These are phyloP conservation scores for Odontothrips loti DNA, from an alignment of 2,888 invertebrate species.

Conservation along the genomic window DNA sequence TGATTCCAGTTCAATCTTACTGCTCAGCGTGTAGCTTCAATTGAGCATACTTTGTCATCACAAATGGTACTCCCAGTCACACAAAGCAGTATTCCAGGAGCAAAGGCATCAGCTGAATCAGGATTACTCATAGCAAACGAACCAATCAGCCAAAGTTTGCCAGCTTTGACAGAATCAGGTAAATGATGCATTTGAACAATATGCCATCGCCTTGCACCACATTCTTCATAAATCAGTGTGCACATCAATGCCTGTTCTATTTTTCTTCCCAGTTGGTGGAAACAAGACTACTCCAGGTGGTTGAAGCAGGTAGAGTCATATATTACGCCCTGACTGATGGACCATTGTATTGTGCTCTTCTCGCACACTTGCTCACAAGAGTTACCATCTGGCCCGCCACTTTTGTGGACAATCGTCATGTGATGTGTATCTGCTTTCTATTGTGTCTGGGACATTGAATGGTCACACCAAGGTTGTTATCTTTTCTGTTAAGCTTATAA, in stretches of 20 bases:
- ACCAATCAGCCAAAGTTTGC: neutral
- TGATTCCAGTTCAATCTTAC: neutral
- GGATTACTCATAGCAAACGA: neutral
- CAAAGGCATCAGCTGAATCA: neutral
- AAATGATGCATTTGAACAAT: neutral
- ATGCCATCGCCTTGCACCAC: neutral
- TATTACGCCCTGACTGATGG: neutral
- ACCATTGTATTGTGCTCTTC: neutral
- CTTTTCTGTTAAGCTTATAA: neutral
- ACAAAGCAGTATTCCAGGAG: neutral
- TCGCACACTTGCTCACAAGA: constrained; percentile 14
- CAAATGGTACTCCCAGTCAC: neutral
- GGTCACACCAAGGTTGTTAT: neutral
- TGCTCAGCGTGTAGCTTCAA: neutral
- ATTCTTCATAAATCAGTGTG: too few species aligned
- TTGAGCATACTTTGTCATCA: neutral
- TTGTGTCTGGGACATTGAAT: neutral
- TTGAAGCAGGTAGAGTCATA: neutral
- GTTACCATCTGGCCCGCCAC: constrained; percentile 7
- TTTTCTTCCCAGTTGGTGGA: neutral
- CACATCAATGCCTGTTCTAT: neutral
- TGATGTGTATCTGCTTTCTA: neutral
- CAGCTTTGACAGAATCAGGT: neutral
- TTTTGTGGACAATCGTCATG: neutral
- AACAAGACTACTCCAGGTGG: neutral